Conservation (phyloP, 2,888 invertebrate species). For the Lysandra coridon region DNA sequence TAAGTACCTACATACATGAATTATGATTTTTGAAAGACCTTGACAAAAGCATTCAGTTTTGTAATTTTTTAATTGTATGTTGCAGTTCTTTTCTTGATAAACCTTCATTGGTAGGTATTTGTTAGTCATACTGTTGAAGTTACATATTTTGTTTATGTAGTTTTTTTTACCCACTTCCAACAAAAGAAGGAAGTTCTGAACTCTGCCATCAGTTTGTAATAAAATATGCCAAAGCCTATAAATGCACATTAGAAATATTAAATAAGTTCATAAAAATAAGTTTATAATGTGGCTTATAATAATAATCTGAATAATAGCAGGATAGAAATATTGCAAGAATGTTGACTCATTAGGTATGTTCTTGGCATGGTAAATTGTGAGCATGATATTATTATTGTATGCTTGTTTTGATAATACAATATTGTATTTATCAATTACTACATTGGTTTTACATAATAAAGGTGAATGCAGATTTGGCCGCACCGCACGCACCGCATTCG, state of each 20-base stretch:
- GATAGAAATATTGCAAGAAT: background rate
- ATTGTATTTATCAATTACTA: background rate
- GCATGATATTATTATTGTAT: background rate
- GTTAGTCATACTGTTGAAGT: background rate
- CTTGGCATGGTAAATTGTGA: background rate
- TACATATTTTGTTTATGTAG: background rate
- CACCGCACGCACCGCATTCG: too few relatives aligned
- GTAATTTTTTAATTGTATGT: background rate
- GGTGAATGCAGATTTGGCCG: too few relatives aligned
- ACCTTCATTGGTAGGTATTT: background rate
- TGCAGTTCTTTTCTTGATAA: background rate
- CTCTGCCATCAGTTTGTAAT: background rate
- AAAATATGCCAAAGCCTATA: background rate
- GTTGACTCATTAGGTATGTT: constrained; percentile 11
- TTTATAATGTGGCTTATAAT: background rate
- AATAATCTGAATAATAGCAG: background rate
- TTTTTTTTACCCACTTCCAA: background rate
- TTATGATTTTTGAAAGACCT: constrained; percentile 23
- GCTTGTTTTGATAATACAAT: background rate
- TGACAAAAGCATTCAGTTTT: constrained; percentile 14
- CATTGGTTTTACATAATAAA: too few relatives aligned
- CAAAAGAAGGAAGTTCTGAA: background rate
- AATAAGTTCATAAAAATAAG: background rate
- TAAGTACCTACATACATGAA: background rate
- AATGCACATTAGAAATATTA: background rate